These are phyloP conservation scores for Okamejei kenojei DNA, from an alignment of 2,797 vertebrate species.

Conservation along the genomic window DNA sequence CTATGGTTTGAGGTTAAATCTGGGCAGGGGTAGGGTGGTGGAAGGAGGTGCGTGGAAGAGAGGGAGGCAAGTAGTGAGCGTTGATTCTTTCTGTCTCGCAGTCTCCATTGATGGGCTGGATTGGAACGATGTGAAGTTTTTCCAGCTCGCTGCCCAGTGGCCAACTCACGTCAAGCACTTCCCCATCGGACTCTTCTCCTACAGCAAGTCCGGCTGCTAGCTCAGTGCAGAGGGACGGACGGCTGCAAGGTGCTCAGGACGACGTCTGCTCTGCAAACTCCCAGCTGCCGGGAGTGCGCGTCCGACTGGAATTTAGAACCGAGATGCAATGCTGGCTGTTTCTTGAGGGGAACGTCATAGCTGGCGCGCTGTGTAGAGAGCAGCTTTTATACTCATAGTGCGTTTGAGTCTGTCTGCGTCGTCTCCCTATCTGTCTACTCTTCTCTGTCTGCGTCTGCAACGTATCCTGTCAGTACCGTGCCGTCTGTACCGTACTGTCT, in stretches of 20 bases:
- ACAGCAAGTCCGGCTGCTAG: conserved; percentile 61
- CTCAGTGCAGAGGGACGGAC: not conserved
- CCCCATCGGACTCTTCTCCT: conserved; percentile 77
- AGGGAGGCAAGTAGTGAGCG: too few species aligned
- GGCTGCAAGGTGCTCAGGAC: conserved; percentile 34
- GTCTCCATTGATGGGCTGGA: conserved; percentile 84
- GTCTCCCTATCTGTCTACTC: not conserved
- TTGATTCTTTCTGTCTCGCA: conserved; percentile 45
- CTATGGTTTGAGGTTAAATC: not conserved
- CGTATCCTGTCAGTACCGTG: too few species aligned
- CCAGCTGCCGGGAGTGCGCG: not conserved
- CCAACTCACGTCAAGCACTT: conserved; percentile 88
- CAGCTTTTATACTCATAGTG: not conserved
- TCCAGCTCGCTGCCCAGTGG: conserved; percentile 90
- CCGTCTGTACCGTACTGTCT: not conserved
- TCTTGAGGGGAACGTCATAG: conserved; percentile 66
- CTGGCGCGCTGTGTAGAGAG: conserved; percentile 43
- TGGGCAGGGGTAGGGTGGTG: not conserved
- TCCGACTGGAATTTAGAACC: too few species aligned
- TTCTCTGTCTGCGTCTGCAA: not conserved
- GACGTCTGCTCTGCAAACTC: not conserved
- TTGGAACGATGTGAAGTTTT: conserved; percentile 92
- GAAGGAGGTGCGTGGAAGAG: not conserved
- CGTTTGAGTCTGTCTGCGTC: not conserved
- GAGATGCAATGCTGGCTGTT: not conserved